Conservation (phyloP, 1,140 invertebrate species). For the Drosophila carrolli region DNA sequence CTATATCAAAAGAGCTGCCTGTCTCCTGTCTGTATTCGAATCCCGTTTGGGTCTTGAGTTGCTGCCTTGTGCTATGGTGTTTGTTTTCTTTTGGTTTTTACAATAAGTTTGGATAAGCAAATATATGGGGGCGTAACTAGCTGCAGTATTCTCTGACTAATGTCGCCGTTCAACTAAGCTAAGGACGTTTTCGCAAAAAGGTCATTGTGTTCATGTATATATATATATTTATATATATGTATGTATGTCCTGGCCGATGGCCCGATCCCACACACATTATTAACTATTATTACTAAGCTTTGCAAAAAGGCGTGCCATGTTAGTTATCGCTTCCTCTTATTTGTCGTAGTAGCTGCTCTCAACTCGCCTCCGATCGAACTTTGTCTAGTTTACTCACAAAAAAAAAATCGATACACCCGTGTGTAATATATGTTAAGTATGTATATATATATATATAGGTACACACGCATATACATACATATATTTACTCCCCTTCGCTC, state of each 20-base stretch:
- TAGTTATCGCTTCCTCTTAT: slow-evolving; percentile 60
- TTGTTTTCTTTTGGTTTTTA: slow-evolving; percentile 17
- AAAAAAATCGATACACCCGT: slow-evolving; percentile 44
- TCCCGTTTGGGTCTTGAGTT: neutral
- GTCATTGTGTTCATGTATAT: slow-evolving; percentile 54
- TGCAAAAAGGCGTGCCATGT: slow-evolving; percentile 64
- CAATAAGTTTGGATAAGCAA: slow-evolving; percentile 31
- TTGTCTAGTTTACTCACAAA: slow-evolving; percentile 56
- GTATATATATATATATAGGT: slow-evolving; percentile 48
- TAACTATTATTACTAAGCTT: slow-evolving; percentile 77
- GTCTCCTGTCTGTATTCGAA: slow-evolving; percentile 21
- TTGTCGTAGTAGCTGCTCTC: slow-evolving; percentile 59
- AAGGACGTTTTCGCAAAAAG: slow-evolving; percentile 78
- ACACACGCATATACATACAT: slow-evolving; percentile 63
- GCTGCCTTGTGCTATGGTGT: slow-evolving; percentile 2
- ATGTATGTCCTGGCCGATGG: slow-evolving; percentile 13
- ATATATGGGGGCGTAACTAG: slow-evolving; percentile 23
- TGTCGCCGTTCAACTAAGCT: slow-evolving; percentile 66
- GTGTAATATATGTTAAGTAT: slow-evolving; percentile 30
- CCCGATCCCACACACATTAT: slow-evolving; percentile 36
- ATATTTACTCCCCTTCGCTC: slow-evolving; percentile 40
- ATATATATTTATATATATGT: slow-evolving; percentile 12
- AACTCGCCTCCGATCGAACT: slow-evolving; percentile 32
- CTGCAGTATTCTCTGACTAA: slow-evolving; percentile 28
- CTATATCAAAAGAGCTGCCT: slow-evolving; percentile 53